Conservation (phyloP, 2,797 vertebrate genomes). For the Lindbergichthys nudifrons region DNA sequence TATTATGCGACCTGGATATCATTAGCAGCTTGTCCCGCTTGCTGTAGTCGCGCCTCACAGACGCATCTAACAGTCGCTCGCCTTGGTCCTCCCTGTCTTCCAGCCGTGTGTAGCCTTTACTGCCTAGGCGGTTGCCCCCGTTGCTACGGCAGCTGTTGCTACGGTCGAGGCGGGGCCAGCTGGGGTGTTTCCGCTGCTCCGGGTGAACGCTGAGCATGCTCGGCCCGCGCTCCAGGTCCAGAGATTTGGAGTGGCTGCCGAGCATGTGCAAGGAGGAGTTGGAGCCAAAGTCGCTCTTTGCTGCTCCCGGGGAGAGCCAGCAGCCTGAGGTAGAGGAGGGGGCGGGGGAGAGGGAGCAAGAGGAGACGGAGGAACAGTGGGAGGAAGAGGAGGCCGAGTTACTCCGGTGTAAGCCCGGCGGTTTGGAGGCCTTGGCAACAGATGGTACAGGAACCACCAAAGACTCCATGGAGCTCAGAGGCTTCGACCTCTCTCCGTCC, state of each 20-base stretch:
- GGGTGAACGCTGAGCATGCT: slow-evolving; percentile 91
- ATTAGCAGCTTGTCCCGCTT: slow-evolving; percentile 98
- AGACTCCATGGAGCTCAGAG: slow-evolving; percentile 89
- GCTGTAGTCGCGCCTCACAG: slow-evolving; percentile 90
- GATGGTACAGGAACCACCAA: slow-evolving; percentile 87
- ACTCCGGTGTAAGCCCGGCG: slow-evolving; percentile 79
- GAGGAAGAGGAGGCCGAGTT: slow-evolving; percentile 87
- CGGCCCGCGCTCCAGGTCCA: slow-evolving; percentile 91
- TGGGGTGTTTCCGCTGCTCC: slow-evolving; percentile 96
- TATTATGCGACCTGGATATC: slow-evolving; percentile 98
- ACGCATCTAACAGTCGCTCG: slow-evolving; percentile 86
- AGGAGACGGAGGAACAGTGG: slow-evolving; percentile 81
- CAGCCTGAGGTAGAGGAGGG: slow-evolving; percentile 85
- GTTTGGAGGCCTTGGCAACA: slow-evolving; percentile 88
- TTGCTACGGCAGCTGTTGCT: slow-evolving; percentile 86
- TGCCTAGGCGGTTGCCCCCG: slow-evolving; percentile 86
- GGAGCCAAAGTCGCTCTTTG: slow-evolving; percentile 93
- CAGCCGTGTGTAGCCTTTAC: slow-evolving; percentile 94
- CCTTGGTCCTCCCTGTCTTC: slow-evolving; percentile 96
- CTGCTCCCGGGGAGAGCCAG: slow-evolving; percentile 92
- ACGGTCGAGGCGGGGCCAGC: slow-evolving; percentile 96
- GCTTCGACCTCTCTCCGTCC: slow-evolving; percentile 78
- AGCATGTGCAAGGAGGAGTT: slow-evolving; percentile 94
- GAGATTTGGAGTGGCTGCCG: slow-evolving; percentile 94
- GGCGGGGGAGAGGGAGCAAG: slow-evolving; percentile 78